Evolutionary conservation across 2,113 vertebrate genomes (phyloP).

Genomic region (Labrus mixtus): DNA sequence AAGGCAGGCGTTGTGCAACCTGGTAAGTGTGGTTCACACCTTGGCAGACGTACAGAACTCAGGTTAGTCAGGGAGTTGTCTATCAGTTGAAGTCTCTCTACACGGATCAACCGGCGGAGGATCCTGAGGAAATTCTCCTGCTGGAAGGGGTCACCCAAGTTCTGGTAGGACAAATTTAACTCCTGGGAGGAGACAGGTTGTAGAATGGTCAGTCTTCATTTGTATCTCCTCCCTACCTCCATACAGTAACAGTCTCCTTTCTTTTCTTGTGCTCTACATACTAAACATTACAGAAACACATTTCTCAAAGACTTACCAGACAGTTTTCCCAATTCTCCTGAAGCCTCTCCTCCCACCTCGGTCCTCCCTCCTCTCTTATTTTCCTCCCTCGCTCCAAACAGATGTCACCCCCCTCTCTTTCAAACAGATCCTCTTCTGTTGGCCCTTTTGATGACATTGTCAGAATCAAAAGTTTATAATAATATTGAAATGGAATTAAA

Average conservation of each 20-base stretch:
- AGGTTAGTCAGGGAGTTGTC: conserved; percentile 91
- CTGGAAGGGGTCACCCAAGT: conserved; percentile 92
- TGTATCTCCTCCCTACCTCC: not conserved
- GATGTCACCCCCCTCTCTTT: conserved; percentile 76
- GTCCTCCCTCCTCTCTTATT: conserved; percentile 80
- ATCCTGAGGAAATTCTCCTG: conserved; percentile 90
- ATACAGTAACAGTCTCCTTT: too few species aligned
- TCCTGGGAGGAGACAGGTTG: conserved; percentile 79
- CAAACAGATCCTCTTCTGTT: conserved; percentile 83
- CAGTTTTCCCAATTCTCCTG: conserved; percentile 97
- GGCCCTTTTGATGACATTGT: conserved; percentile 83
- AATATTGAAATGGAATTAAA: not conserved
- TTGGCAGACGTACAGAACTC: conserved; percentile 93
- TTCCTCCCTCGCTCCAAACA: conserved; percentile 75
- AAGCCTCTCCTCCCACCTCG: conserved; percentile 88
- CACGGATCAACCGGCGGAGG: conserved; percentile 90
- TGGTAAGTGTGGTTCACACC: conserved; percentile 76
- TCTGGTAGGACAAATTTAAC: conserved; percentile 95
- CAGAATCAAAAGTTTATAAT: not conserved
- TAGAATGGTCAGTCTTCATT: not conserved
- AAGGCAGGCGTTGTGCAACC: conserved; percentile 2
- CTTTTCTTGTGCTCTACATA: not conserved
- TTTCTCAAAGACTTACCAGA: conserved; percentile 77
- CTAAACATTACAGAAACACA: not conserved
- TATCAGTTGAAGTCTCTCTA: conserved; percentile 92